phyloP scores from a whole-genome alignment of 1,140 invertebrate species.

The Hypothenemus hampei region DNA sequence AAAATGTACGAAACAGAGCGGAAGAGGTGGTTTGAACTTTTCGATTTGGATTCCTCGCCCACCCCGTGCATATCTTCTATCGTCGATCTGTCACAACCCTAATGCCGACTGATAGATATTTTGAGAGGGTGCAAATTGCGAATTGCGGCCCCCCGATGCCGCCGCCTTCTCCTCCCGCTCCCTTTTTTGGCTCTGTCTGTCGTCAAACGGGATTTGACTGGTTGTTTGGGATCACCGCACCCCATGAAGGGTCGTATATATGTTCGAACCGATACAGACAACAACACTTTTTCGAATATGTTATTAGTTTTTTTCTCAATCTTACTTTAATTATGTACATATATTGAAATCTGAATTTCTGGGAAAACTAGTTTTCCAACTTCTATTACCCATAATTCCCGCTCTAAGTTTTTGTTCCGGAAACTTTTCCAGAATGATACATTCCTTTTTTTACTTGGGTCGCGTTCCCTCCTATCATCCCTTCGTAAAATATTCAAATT shows the following conservation, averaged over 20 bases:
- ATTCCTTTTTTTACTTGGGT: too few species aligned
- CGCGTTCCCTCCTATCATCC: conserved; percentile 9
- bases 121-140: conserved; percentile 16
- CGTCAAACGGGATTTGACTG: conserved; percentile 21
- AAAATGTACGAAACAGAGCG: too few species aligned
- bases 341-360: not conserved
- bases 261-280: not conserved
- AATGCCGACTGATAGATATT: too few species aligned
- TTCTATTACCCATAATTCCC: conserved; percentile 4
- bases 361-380: conserved; percentile 6
- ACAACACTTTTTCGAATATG: not conserved
- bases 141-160: not conserved
- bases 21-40: too few species aligned
- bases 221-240: conserved; percentile 21
- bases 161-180: not conserved
- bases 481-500: conserved; percentile 23
- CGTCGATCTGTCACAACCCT: too few species aligned
- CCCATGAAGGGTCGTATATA: conserved; percentile 4
- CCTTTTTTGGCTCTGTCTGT: not conserved
- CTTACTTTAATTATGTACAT: not conserved
- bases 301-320: not conserved
- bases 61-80: too few species aligned
- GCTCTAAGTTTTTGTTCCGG: not conserved
- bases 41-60: too few species aligned
- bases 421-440: too few species aligned